A percentile compares a stretch with the other conserved stretches of the same genome.
phyloP scores from a whole-genome alignment of 2,888 invertebrate species.

The Apodemia mormo region DNA sequence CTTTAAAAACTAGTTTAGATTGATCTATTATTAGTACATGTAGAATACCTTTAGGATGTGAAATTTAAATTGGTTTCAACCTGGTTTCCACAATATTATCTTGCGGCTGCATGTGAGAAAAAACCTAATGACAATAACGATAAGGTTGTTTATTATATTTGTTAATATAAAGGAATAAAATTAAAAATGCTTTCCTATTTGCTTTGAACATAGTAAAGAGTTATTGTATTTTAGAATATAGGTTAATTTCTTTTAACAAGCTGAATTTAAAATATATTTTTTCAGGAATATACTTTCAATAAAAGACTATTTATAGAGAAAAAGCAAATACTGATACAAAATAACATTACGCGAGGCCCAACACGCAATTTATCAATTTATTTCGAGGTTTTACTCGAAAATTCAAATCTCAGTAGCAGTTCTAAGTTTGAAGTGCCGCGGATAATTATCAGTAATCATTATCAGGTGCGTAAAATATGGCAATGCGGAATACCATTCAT shows the following conservation, averaged over 20 bases:
- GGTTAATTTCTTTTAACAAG: neutral
- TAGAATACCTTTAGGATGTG: slow-evolving; percentile 27
- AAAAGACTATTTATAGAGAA: too few relatives aligned
- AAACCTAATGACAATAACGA: neutral
- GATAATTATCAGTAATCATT: too few relatives aligned
- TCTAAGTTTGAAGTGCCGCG: too few relatives aligned
- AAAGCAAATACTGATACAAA: too few relatives aligned
- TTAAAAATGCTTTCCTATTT: slow-evolving; percentile 3
- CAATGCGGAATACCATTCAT: too few relatives aligned
- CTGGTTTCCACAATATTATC: slow-evolving; percentile 8
- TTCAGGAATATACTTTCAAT: too few relatives aligned
- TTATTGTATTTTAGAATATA: slow-evolving; percentile 2
- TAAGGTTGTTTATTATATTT: slow-evolving; percentile 23
- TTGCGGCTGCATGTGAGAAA: slow-evolving; percentile 18
- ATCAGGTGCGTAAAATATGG: too few relatives aligned
- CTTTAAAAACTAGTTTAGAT: slow-evolving; percentile 22
- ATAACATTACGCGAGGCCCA: too few relatives aligned
- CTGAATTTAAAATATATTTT: neutral
- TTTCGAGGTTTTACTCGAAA: too few relatives aligned
- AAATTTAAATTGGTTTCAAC: slow-evolving; percentile 31
- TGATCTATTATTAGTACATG: slow-evolving; percentile 13
- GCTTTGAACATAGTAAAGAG: neutral
- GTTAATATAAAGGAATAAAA: neutral
- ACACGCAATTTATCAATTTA: too few relatives aligned
- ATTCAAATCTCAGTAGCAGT: too few relatives aligned